Conservation (phyloP, 1,140 invertebrate genomes). For the Nautilus pompilius region DNA sequence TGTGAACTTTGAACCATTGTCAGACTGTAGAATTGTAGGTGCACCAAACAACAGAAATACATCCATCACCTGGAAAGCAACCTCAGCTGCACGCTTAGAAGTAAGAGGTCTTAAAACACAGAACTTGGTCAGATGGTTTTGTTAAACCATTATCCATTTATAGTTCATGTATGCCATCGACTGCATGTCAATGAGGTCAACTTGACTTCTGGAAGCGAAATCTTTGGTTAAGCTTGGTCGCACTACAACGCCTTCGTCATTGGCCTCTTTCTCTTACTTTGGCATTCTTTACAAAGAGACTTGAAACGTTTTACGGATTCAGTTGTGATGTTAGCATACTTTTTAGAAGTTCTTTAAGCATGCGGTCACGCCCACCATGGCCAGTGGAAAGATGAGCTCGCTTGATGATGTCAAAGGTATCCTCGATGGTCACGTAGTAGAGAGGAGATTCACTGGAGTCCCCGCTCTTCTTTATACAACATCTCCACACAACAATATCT, state of each 20-base stretch:
- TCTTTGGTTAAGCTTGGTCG: slow-evolving; percentile 5
- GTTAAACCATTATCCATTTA: slow-evolving; percentile 22
- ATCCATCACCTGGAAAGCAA: slow-evolving; percentile 5
- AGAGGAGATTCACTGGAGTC: not conserved
- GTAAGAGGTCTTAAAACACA: slow-evolving; percentile 3
- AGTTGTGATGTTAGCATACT: slow-evolving; percentile 10
- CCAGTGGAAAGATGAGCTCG: slow-evolving; percentile 13
- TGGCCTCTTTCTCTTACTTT: slow-evolving; percentile 10
- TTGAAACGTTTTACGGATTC: slow-evolving; percentile 2
- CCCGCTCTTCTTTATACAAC: not conserved
- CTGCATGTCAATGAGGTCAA: slow-evolving; percentile 21
- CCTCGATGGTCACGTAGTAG: slow-evolving; percentile 15
- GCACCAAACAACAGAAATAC: slow-evolving; percentile 23
- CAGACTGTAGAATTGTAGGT: slow-evolving; percentile 22
- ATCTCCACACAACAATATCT: not conserved
- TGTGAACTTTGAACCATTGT: slow-evolving; percentile 30
- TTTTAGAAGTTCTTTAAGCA: slow-evolving; percentile 15
- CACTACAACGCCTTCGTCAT: slow-evolving; percentile 6
- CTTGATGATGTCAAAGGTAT: slow-evolving; percentile 19
- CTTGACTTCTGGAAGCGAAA: slow-evolving; percentile 15
- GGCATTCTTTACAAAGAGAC: slow-evolving; percentile 6
- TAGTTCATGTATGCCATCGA: slow-evolving; percentile 8
- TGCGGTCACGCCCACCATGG: slow-evolving; percentile 19
- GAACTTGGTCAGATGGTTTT: slow-evolving; percentile 25
- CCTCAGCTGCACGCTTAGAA: not conserved